A percentile compares a stretch with the other conserved stretches of the same genome.
Evolutionary conservation across 2,113 vertebrate species (phyloP).

Genomic region (Chaetura pelagica): DNA sequence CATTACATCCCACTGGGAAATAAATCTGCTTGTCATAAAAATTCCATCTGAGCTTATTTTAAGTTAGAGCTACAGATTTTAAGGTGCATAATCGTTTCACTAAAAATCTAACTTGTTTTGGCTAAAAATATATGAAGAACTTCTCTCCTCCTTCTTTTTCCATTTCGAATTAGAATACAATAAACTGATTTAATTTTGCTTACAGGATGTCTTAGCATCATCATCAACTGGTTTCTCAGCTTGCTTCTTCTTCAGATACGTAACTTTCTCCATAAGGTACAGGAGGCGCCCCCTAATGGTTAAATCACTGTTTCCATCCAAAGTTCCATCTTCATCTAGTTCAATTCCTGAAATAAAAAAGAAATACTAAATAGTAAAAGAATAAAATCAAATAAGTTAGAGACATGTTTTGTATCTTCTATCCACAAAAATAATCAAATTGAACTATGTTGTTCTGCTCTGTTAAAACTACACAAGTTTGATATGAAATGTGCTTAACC

Average conservation of each 20-base stretch:
- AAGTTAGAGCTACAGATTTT: background rate
- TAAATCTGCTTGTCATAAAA: background rate
- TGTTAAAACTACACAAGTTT: background rate
- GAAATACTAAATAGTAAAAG: background rate
- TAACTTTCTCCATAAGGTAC: conserved; percentile 91
- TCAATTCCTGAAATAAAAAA: conserved; percentile 83
- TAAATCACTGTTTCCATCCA: conserved; percentile 85
- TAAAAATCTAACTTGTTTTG: background rate
- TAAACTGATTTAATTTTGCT: conserved; percentile 49
- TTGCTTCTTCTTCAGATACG: conserved; percentile 90
- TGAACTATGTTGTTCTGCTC: background rate
- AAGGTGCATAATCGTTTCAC: background rate
- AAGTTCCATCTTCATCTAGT: conserved; percentile 85
- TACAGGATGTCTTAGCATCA: conserved; percentile 86
- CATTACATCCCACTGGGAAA: background rate
- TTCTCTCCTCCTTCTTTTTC: background rate
- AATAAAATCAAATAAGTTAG: background rate
- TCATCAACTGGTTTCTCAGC: conserved; percentile 82
- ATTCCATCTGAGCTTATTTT: background rate
- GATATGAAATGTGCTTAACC: background rate
- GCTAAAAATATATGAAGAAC: background rate
- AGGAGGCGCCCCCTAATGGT: conserved; percentile 91
- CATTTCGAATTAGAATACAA: background rate
- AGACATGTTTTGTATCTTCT: background rate
- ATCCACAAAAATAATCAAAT: background rate